Evolutionary conservation across 2,113 vertebrate species (phyloP).

Genomic region (Pholis gunnellus): DNA sequence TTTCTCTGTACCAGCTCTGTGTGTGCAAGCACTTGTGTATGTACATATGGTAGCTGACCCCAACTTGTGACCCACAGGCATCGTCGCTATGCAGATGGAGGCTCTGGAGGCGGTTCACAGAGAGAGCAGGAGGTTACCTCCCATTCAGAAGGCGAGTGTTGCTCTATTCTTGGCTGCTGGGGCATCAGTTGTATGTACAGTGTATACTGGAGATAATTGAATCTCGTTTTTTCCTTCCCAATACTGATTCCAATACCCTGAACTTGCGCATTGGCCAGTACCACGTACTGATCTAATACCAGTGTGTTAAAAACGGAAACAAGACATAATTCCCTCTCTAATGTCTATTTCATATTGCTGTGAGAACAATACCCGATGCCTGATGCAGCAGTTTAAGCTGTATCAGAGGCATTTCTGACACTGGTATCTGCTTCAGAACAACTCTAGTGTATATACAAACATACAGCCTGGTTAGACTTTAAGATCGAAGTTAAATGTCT

Average conservation of each 20-base stretch:
- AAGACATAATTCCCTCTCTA: background rate
- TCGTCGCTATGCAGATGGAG: conserved; percentile 99
- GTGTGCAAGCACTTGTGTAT: background rate
- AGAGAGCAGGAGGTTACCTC: conserved; percentile 95
- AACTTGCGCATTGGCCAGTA: background rate
- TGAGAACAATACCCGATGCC: background rate
- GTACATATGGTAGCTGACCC: conserved; percentile 53
- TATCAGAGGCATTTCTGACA: background rate
- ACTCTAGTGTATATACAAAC: background rate
- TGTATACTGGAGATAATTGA: background rate
- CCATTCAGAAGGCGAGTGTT: conserved; percentile 94
- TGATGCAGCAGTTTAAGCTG: background rate
- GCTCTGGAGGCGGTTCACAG: conserved; percentile 95
- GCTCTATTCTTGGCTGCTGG: conserved; percentile 2
- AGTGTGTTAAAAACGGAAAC: background rate
- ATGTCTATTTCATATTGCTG: background rate
- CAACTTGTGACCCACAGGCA: conserved; percentile 84
- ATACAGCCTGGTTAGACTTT: background rate
- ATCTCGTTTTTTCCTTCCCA: background rate
- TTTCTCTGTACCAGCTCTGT: conserved; percentile 26
- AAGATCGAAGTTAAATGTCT: background rate
- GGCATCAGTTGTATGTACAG: background rate
- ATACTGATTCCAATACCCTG: background rate
- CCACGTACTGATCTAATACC: background rate
- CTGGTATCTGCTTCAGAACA: background rate